These are phyloP conservation scores for Monomorium pharaonis DNA, from an alignment of 1,140 invertebrate genomes.

Conservation along the genomic window DNA sequence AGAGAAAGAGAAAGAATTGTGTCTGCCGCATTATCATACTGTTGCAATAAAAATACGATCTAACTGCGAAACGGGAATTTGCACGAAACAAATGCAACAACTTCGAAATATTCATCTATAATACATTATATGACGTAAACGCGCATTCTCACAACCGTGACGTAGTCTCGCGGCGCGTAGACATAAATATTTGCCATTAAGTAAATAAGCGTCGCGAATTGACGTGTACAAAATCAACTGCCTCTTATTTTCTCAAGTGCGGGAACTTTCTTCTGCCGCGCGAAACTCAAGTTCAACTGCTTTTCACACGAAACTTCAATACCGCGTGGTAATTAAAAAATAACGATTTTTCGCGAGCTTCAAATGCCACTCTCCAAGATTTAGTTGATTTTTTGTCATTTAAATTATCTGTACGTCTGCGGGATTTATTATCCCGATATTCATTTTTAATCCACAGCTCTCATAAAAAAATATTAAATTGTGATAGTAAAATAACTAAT, in stretches of 20 bases:
- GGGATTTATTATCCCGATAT: neutral
- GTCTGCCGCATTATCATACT: neutral
- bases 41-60: slow-evolving; percentile 9
- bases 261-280: neutral
- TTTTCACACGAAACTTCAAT: slow-evolving; percentile 3
- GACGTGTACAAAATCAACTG: slow-evolving; percentile 11
- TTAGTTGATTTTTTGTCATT: neutral
- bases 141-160: neutral
- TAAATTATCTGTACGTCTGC: neutral
- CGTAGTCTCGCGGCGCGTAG: neutral
- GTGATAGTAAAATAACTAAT: neutral
- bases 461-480: neutral
- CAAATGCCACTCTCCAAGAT: neutral
- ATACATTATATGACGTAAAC: neutral
- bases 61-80: slow-evolving; percentile 1
- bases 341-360: neutral
- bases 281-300: neutral
- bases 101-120: neutral
- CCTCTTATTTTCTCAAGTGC: slow-evolving; percentile 63
- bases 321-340: neutral
- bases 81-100: neutral
- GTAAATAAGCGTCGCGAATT: slow-evolving; percentile 32
- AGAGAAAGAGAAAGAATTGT: neutral
- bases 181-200: slow-evolving; percentile 32
- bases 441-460: neutral